phyloP scores from a whole-genome alignment of 2,797 vertebrate genomes.

The Apogon hyalosoma region DNA sequence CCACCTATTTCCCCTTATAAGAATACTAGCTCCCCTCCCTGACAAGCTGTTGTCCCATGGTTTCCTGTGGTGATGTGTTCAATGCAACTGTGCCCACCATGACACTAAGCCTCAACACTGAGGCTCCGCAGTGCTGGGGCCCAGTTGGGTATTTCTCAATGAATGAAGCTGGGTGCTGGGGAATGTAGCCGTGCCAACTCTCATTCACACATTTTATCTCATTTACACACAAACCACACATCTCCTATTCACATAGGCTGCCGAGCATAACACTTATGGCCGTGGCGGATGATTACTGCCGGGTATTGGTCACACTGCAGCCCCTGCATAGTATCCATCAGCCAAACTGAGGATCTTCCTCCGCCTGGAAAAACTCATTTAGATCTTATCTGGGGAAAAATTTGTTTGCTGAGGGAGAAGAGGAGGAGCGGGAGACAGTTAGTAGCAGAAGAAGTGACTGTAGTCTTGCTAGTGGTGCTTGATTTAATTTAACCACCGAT shows the following conservation, averaged over 20 bases:
- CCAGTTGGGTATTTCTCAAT: constrained; percentile 73
- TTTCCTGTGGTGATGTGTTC: constrained; percentile 76
- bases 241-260: constrained; percentile 45
- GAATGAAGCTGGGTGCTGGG: constrained; percentile 63
- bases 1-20: constrained; percentile 57
- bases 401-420: constrained; percentile 74
- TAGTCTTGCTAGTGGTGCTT: constrained; percentile 71
- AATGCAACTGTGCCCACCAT: constrained; percentile 77
- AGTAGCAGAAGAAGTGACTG: constrained; percentile 66
- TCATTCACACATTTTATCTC: constrained; percentile 76
- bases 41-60: constrained; percentile 75
- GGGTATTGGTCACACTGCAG: constrained; percentile 65
- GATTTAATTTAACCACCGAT: constrained; percentile 86
- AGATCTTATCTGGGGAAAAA: constrained; percentile 86
- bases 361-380: constrained; percentile 86
- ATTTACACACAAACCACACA: constrained; percentile 74
- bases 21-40: constrained; percentile 58
- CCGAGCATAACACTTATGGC: constrained; percentile 56
- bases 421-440: constrained; percentile 31
- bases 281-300: constrained; percentile 73
- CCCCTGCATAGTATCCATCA: constrained; percentile 78
- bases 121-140: constrained; percentile 64
- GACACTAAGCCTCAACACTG: constrained; percentile 74
- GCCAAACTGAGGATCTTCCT: constrained; percentile 73
- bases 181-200: constrained; percentile 61